Base-by-base conservation (phyloP, 2,113 vertebrate genomes). In the Tupaia chinensis region DNA sequence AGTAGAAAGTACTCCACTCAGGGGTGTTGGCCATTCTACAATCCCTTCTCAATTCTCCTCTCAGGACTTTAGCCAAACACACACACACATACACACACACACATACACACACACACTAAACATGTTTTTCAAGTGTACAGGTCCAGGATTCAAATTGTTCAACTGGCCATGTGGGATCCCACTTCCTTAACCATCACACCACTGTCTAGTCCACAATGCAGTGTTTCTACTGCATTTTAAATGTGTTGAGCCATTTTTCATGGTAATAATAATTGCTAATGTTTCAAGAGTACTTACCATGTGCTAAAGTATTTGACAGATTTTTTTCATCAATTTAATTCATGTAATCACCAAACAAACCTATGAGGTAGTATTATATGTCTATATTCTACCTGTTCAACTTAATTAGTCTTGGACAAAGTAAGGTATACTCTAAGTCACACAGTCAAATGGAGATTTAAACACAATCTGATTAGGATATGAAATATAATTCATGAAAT, bases 281-380 rank as follows among this genome's bases (percentile, higher is more conserved):
- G 7, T 73, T 90, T 78, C 54, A 22, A 87, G 32, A 96, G 5
- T 88, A 68, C 19, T 93, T 87, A 87, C 27, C 53, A 82, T 15
- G 9, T 72, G 34, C 61, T 76, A 84, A 82, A 15, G 11, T 84
- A 88, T 53, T 91, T 80, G 16, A 84, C 74, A 56, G 11, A 84
- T 90, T 82, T 82, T 91, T 97, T 89, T 66, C 34, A 69, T 80
- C 89, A 68, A 89, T 77, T 72, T 73, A 83, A 54, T 22, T 65
- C 44, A 83, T 68, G 7, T n/a, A 73, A 88, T 77, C 32, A 14
- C 34, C n/a, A 88, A 88, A 61, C n/a, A 91, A 81, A 85, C 17
- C 15, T 91, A 22, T 20, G 20, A 80, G n/a, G n/a, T 70, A 85
- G 73, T 56, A 79, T 72, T 76, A 23, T 88, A 88, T 32, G 76